Conservation (phyloP, 2,888 invertebrate genomes). For the Microctonus aethiopoides region DNA sequence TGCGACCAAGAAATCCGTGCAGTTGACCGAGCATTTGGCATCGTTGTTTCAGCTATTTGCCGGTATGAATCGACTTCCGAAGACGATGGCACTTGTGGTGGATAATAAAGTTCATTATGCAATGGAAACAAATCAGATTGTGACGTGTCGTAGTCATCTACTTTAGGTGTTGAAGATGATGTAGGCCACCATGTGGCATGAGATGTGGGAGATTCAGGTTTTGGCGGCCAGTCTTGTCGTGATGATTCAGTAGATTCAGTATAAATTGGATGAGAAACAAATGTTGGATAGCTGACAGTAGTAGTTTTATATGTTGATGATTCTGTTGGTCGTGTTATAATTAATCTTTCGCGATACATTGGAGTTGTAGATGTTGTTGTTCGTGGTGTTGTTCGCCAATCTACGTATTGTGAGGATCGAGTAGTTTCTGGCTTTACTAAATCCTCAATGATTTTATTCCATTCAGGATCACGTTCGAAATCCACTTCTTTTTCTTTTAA, state of each 20-base stretch:
- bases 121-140: conserved; percentile 15
- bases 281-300: conserved; percentile 25
- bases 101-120: conserved; percentile 21
- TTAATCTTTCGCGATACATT: conserved; percentile 34
- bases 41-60: neutral
- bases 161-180: neutral
- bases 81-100: conserved; percentile 4
- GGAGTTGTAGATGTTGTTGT: conserved; percentile 25
- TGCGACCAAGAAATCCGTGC: conserved; percentile 25
- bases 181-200: conserved; percentile 24
- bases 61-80: conserved; percentile 22
- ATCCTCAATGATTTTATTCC: conserved; percentile 49
- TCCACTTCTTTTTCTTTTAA: conserved; percentile 46
- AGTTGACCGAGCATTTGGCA: neutral
- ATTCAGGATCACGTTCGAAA: conserved; percentile 55
- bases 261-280: conserved; percentile 29
- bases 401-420: conserved; percentile 17
- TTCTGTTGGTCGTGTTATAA: conserved; percentile 32
- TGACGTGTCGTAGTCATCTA: conserved; percentile 16
- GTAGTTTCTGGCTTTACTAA: conserved; percentile 24
- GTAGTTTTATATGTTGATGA: conserved; percentile 1
- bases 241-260: neutral
- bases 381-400: conserved; percentile 25
- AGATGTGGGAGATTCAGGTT: conserved; percentile 17
- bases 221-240: neutral